Conservation (phyloP, 2,797 vertebrate genomes). For the Danio albolineatus region DNA sequence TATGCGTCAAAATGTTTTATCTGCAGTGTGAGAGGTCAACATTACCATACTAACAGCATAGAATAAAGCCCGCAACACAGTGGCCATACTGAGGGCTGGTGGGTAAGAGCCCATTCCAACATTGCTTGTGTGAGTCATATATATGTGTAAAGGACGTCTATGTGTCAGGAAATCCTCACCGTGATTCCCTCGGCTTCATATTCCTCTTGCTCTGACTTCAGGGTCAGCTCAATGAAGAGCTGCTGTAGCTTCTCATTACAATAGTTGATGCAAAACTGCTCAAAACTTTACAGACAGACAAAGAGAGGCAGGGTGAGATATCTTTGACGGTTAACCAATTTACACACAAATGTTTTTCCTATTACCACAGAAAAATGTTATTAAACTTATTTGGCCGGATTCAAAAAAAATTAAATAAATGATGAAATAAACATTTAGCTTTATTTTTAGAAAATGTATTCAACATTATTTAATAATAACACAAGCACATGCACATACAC, state of each 20-base stretch:
- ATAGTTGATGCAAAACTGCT: conserved; percentile 99
- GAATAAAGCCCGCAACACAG: conserved; percentile 58
- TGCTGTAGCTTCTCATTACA: conserved; percentile 98
- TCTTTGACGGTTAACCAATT: background rate
- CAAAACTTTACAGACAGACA: conserved; percentile 82
- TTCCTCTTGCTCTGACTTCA: conserved; percentile 97
- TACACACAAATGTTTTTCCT: too few species aligned
- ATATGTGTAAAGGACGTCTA: background rate
- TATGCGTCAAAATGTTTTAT: conserved; percentile 35
- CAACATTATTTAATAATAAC: background rate
- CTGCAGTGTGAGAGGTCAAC: conserved; percentile 37
- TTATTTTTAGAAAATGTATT: background rate
- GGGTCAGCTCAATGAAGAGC: conserved; percentile 95
- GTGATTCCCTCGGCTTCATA: conserved; percentile 97
- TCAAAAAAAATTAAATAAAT: background rate
- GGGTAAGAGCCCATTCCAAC: conserved; percentile 13
- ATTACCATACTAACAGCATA: conserved; percentile 63
- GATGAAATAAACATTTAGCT: too few species aligned
- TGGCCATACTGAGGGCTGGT: conserved; percentile 65
- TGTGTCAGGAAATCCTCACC: conserved; percentile 74
- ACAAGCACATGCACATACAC: too few species aligned
- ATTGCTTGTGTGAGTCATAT: background rate
- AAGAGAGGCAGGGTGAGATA: background rate
- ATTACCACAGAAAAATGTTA: too few species aligned
- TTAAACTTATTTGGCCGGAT: background rate